phyloP scores from a whole-genome alignment of 2,113 vertebrate species.

The Tyto alba region DNA sequence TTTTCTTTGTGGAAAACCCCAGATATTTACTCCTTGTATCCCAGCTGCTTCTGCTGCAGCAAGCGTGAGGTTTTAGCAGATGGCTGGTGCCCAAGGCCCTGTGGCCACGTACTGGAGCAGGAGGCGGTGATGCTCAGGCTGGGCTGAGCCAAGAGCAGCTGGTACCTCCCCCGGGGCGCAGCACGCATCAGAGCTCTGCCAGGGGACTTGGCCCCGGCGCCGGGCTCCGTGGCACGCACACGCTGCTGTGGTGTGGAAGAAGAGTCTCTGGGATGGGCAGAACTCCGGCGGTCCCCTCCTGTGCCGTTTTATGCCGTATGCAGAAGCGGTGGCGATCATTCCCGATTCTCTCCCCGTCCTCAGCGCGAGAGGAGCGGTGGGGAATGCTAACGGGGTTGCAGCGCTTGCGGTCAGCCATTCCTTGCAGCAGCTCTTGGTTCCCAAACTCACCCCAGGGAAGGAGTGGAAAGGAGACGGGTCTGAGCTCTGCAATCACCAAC shows the following conservation, averaged over 20 bases:
- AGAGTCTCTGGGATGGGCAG: neutral
- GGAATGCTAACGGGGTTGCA: neutral
- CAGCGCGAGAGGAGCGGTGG: neutral
- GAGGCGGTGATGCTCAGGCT: neutral
- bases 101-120: neutral
- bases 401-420: neutral
- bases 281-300: neutral
- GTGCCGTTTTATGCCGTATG: rapidly evolving
- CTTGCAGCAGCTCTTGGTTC: neutral
- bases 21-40: neutral
- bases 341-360: neutral
- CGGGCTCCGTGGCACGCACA: neutral
- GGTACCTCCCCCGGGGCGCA: neutral
- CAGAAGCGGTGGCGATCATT: neutral
- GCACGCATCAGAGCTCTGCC: neutral
- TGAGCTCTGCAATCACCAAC: neutral
- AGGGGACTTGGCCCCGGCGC: neutral
- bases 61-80: neutral
- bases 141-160: conserved; percentile 1
- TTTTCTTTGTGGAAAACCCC: neutral
- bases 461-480: neutral
- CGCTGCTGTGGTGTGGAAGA: rapidly evolving
- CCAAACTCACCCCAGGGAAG: neutral
- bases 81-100: neutral
- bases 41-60: neutral